Base-by-base conservation (phyloP, 1,140 invertebrate genomes). In the Caenorhabditis tropicalis region DNA sequence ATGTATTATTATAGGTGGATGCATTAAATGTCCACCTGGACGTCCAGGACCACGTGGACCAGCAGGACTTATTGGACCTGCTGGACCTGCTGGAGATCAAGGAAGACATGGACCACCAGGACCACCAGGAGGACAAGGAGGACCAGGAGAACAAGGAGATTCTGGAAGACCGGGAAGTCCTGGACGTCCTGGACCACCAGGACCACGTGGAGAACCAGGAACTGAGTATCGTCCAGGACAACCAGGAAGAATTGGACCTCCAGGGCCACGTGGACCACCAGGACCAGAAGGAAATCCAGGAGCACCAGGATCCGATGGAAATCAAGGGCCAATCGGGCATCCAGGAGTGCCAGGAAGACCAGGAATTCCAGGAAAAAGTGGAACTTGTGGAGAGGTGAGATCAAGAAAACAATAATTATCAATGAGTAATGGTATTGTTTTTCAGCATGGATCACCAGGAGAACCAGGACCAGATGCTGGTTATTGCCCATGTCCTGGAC, bases 11-110 rank as follows among this genome's bases (percentile, higher is more conserved):
- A n/a, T n/a, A n/a, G n/a, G 82, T 15, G 82, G 82, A 24, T 82
- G 82, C 24, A 82, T 82, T 24, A 82, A 70, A 39, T 82, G 82
- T n/a, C 82, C 82, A 33, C 56, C 82, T 46, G 82, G 82, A 36
- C 82, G 56, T 48, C 82, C 60, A 53, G 82, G 82, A 70, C 60
- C 56, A 46, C 82, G 82, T 49, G 82, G 82, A 29, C 82, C 82
- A 46, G 19, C 82, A 46, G 82, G 82, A 49, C 56, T 51, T 43
- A 46, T 29, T n/a, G 82, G 79, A 51, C 79, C 79, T 31, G 79
- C 79, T 15, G 79, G 79, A 81, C 79, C 79, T 31, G 12, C 79
- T 15, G 79, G 79, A 81, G 46, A n/a, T 12, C 46, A 81, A 51
- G 79, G 79, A 81, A 53, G 33, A 36, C 24, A 49, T 29, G 79